Conservation (phyloP, 2,888 invertebrate genomes). For the Melangyna quadrimaculata region DNA sequence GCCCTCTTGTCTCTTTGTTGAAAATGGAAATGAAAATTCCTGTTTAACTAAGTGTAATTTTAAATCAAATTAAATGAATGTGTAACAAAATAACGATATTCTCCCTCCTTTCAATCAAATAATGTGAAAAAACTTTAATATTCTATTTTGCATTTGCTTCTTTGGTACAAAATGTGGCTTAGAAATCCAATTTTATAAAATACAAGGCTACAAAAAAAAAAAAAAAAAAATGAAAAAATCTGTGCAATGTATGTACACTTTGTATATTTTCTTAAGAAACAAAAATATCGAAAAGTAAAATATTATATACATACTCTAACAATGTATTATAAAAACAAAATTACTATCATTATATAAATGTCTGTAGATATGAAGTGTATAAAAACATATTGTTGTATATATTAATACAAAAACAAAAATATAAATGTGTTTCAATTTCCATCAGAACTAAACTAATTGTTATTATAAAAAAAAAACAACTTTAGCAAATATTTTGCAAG, state of each 20-base stretch:
- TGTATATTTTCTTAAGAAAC: conserved; percentile 64
- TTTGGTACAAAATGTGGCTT: conserved; percentile 63
- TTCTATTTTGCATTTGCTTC: conserved; percentile 55
- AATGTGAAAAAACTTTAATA: conserved; percentile 42
- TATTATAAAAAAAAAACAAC: conserved; percentile 11
- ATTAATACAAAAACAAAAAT: conserved; percentile 32
- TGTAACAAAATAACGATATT: conserved; percentile 35
- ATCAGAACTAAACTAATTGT: conserved; percentile 54
- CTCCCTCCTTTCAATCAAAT: conserved; percentile 48
- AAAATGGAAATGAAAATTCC: not conserved
- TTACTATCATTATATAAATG: conserved; percentile 52
- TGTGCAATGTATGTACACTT: conserved; percentile 61
- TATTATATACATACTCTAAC: conserved; percentile 28
- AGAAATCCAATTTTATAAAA: conserved; percentile 28
- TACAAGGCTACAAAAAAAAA: conserved; percentile 27
- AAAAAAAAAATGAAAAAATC: not conserved
- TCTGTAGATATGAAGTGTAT: conserved; percentile 52
- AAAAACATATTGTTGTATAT: conserved; percentile 17
- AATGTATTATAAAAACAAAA: conserved; percentile 35
- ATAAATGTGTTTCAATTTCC: conserved; percentile 65
- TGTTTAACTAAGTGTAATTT: conserved; percentile 28
- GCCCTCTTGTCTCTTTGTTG: not conserved
- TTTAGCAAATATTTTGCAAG: conserved; percentile 59
- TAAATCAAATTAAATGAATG: conserved; percentile 23
- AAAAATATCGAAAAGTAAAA: conserved; percentile 25